phyloP scores from a whole-genome alignment of 2,888 invertebrate genomes.

The Acanthococcus lagerstroemiae region DNA sequence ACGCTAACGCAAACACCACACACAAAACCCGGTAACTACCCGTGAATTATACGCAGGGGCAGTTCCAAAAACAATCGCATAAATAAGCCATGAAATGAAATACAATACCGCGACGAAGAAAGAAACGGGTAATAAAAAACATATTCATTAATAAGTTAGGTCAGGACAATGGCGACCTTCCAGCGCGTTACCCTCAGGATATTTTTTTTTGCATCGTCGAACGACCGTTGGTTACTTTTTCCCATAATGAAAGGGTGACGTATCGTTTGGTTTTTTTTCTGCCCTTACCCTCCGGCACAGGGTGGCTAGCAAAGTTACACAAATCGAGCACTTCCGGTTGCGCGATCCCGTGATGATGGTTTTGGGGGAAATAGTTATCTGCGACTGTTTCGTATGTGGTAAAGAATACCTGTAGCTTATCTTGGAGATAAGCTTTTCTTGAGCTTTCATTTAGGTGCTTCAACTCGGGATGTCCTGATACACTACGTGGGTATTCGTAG shows the following conservation, averaged over 20 bases:
- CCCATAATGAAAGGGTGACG: constrained; percentile 21
- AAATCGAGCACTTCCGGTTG: too few species aligned
- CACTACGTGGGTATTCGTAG: too few species aligned
- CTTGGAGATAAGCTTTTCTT: too few species aligned
- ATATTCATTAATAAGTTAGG: constrained; percentile 27
- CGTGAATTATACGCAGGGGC: constrained; percentile 22
- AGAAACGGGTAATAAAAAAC: constrained; percentile 26
- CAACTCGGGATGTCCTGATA: too few species aligned
- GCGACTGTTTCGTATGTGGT: too few species aligned
- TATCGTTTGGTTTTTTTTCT: constrained; percentile 4
- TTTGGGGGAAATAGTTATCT: too few species aligned
- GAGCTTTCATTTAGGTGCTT: too few species aligned
- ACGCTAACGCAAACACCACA: constrained; percentile 16
- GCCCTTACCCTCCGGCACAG: constrained; percentile 1
- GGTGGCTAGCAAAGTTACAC: constrained; percentile 10
- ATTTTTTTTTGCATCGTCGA: constrained; percentile 20
- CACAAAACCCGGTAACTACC: constrained; percentile 9
- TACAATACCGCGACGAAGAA: constrained; percentile 12
- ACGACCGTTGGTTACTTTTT: constrained; percentile 27
- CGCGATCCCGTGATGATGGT: too few species aligned
- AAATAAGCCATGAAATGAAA: constrained; percentile 27
- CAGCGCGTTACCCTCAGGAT: constrained; percentile 18
- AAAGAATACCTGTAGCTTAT: too few species aligned
- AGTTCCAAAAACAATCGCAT: constrained; percentile 28
- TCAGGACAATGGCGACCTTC: constrained; percentile 19